Evolutionary conservation across 1,140 invertebrate species (phyloP), one percentile per base, ranked within the genome.

Genomic region (Lucilia cuprina): DNA sequence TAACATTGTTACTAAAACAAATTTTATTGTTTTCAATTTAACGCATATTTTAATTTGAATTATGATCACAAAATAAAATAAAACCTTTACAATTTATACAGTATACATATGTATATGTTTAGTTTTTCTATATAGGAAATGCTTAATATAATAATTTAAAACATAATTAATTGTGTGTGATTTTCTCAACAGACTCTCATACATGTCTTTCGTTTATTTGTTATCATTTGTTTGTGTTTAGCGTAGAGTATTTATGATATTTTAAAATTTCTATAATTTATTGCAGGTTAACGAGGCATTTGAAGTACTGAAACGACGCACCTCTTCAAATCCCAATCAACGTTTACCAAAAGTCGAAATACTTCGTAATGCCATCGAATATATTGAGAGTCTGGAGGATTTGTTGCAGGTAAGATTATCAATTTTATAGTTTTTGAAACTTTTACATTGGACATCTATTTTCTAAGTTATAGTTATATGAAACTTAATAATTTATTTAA

Each of bases 271-370:
- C 5, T 50, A 49, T 74, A 70, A 70, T 25, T 70, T 21, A 70
- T 70, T 70, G 9, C 89, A 97, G 96, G 98, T 99, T 85, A 99
- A 99, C 91, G 98, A 99, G 92, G 98, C 98, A 0, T 99, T 99
- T 92, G 98, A 99, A 91, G 94, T 97, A 41, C 92, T 99, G 65
- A 98, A 99, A 90, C 93, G 96, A 87, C 92, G 98, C 85, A 98
- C 98, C 0, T 97, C 98, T 88, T 95, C 96, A 84, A 99, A 99
- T 91, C 97, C 97, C 1, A 98, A 97, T 89, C 98, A 99, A 90
- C 93, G 98, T 83, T 93, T 99, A 87, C 98, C 98, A 5, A 99
- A 99, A 93, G 96, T 99, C 82, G 98, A 99, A 92, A 99, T 99
- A 86, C 93, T 99, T 21, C 93, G 98, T 85, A 98, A 98, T 89